Evolutionary conservation across 1,140 invertebrate genomes (phyloP), one percentile per base, ranked within the genome.

Genomic region (Cotesia typhae): DNA sequence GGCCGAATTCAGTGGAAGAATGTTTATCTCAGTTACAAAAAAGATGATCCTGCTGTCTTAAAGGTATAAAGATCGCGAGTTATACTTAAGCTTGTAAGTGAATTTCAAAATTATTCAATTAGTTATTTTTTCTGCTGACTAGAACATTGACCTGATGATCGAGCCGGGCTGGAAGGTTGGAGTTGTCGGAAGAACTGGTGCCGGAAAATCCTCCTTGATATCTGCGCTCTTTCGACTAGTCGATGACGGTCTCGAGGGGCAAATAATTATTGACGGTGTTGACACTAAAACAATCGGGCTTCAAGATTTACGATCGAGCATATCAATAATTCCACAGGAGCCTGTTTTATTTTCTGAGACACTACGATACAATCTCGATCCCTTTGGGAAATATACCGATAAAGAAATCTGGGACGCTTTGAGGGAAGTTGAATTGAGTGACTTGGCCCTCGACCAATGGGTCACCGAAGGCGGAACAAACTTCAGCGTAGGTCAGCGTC

Each of bases 241-340:
- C 41, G 77, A 77, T 0, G 81, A 84, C 0, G 80, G 78, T 36
- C 37, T 86, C 0, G 75, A 82, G 1, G 85, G 85, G 5, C 72
- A 77, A 14, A 87, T 94, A 37, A 72, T 78, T 0, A 92, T 96
- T 63, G 95, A 96, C 80, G 90, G 83, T 5, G 82, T 91, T 0
- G 89, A 94, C 71, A 92, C 91, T 0, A 85, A 85, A 3, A 82
- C 80, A 1, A 83, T 96, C 41, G 89, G 91, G 0, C 81, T 96
- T 5, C 89, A 91, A 61, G 89, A 92, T n/a, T 84, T 97, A 1
- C 87, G 95, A 63, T 88, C 89, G 1, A 90, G 90, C 67, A 91
- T 96, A n/a, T 92, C 93, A 1, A 94, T 95, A 51, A 95, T 96
- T 76, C 95, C 95, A 4, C 95, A 96, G 85, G 92, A 92, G 72